Percentiles rank a stretch among this genome's conserved stretches.
phyloP scores from a whole-genome alignment of 2,797 vertebrate genomes.

The Eulemur albifrons region DNA sequence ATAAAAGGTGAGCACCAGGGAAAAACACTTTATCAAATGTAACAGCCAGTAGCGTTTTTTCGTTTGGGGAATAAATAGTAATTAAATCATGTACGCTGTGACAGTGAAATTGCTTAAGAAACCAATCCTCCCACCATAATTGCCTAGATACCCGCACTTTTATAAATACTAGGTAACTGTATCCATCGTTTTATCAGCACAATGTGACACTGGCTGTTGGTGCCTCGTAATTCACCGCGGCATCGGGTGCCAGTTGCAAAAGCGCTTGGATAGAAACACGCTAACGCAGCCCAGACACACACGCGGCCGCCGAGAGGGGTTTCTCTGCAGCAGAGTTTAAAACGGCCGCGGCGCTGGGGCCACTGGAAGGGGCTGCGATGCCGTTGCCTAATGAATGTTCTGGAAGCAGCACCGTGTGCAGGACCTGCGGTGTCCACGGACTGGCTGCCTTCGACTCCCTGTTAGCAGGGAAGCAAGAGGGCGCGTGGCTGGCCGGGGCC shows the following conservation, averaged over 20 bases:
- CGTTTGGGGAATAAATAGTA: slow-evolving; percentile 68
- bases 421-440: not conserved
- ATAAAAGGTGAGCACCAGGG: not conserved
- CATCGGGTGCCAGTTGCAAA: not conserved
- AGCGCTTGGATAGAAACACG: not conserved
- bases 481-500: rapidly evolving
- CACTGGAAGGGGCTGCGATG: not conserved
- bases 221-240: not conserved
- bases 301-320: not conserved
- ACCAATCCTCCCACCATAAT: slow-evolving; percentile 36
- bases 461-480: not conserved
- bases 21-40: not conserved
- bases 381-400: not conserved
- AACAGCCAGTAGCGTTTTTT: not conserved
- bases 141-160: slow-evolving; percentile 52
- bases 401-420: not conserved
- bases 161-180: slow-evolving; percentile 58
- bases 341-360: rapidly evolving
- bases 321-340: rapidly evolving
- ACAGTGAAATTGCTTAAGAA: slow-evolving; percentile 70
- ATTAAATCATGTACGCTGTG: slow-evolving; percentile 68
- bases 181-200: slow-evolving; percentile 42
- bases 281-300: not conserved
- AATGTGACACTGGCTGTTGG: slow-evolving; percentile 45
- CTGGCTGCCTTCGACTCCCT: not conserved